These are phyloP conservation scores for Danionella cerebrum DNA, from an alignment of 2,113 vertebrate genomes.

Conservation along the genomic window DNA sequence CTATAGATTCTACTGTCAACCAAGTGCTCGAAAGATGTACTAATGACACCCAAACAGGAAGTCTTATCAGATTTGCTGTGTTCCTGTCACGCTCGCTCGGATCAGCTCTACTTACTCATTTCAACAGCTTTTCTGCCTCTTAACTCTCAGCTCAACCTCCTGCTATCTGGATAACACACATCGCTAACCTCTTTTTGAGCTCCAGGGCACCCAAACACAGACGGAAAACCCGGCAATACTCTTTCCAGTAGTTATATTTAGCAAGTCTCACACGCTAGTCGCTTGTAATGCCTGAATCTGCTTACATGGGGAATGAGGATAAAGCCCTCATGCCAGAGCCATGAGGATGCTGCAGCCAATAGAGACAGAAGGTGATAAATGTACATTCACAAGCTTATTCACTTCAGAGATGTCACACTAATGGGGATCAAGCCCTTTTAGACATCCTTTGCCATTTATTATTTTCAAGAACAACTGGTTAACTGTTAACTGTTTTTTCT, in stretches of 20 bases:
- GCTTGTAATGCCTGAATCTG: conserved; percentile 27
- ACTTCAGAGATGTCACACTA: not conserved
- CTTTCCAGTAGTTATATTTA: conserved; percentile 4
- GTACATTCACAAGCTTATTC: not conserved
- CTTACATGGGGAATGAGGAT: conserved; percentile 29
- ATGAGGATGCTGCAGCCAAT: not conserved
- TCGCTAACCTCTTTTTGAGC: conserved; percentile 23
- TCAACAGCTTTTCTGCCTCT: conserved; percentile 47
- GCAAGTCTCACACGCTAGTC: conserved; percentile 1
- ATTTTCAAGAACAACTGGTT: too few species aligned
- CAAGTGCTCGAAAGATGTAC: not conserved
- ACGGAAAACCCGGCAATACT: conserved; percentile 1
- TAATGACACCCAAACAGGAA: conserved; percentile 27
- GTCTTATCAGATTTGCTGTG: conserved; percentile 52
- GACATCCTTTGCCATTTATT: too few species aligned
- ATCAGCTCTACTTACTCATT: conserved; percentile 40
- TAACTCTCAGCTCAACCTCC: conserved; percentile 25
- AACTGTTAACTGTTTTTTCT: too few species aligned
- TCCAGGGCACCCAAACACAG: not conserved
- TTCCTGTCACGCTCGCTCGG: conserved; percentile 28
- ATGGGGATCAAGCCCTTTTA: not conserved
- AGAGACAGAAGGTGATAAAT: conserved; percentile 15
- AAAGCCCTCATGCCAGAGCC: conserved; percentile 5
- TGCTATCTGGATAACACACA: conserved; percentile 19
- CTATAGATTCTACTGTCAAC: conserved; percentile 11